Conservation (phyloP, 2,888 invertebrate genomes). For the Heliconius cydno region DNA sequence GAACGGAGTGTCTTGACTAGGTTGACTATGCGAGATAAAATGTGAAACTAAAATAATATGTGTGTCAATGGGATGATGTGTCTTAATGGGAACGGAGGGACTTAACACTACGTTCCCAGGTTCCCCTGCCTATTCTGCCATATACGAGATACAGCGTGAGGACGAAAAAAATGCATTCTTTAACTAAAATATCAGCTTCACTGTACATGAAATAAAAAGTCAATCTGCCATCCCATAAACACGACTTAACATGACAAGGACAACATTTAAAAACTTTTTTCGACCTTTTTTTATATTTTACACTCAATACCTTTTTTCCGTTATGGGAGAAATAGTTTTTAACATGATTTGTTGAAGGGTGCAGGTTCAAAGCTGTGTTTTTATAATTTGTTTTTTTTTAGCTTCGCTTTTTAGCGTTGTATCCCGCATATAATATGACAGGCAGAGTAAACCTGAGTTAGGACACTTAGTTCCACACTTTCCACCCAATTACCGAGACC, state of each 20-base stretch:
- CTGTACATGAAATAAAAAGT: slow-evolving; percentile 50
- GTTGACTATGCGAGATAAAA: no score
- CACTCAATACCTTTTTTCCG: slow-evolving; percentile 48
- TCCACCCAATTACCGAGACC: no score
- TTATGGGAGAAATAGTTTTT: slow-evolving; percentile 47
- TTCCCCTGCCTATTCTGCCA: no score
- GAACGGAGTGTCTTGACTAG: background rate
- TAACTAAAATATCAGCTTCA: slow-evolving; percentile 16
- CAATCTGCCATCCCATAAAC: slow-evolving; percentile 54
- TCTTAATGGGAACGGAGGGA: no score
- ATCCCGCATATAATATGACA: background rate
- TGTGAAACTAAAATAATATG: no score
- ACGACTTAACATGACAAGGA: slow-evolving; percentile 50
- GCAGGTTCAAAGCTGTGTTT: background rate
- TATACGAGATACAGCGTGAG: background rate
- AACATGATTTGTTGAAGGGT: background rate
- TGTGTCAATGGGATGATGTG: no score
- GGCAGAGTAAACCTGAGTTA: background rate
- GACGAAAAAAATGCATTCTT: background rate
- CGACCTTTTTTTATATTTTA: slow-evolving; percentile 34
- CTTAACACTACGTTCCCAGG: no score
- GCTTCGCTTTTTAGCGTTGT: background rate
- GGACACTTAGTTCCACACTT: no score
- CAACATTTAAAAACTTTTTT: slow-evolving; percentile 47
- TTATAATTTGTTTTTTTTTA: background rate